Conservation (phyloP, 2,797 vertebrate species). For the Columba guinea region DNA sequence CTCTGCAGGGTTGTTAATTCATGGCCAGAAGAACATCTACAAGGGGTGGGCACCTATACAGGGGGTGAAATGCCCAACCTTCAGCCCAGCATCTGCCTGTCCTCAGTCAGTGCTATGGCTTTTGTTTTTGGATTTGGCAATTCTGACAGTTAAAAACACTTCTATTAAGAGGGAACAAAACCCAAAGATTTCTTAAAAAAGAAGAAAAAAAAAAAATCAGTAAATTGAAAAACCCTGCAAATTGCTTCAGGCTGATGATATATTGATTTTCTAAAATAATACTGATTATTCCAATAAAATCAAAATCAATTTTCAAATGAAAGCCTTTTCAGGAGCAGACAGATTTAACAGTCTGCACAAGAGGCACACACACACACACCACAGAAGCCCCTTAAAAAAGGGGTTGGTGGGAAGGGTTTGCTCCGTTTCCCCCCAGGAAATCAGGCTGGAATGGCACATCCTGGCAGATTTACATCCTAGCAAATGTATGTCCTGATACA, state of each 20-base stretch:
- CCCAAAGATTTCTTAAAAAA: background rate
- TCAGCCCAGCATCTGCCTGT: background rate
- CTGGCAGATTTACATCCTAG: background rate
- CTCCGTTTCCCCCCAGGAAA: rapidly evolving
- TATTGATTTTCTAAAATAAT: constrained; percentile 53
- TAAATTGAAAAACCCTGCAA: background rate
- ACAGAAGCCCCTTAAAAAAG: background rate
- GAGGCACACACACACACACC: rapidly evolving
- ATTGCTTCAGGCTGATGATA: constrained; percentile 1
- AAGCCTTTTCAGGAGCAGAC: background rate
- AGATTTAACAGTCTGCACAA: background rate
- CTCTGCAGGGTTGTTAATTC: background rate
- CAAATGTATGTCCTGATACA: background rate
- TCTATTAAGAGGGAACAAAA: background rate
- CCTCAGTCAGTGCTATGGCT: rapidly evolving
- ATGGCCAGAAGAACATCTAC: background rate
- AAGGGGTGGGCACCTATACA: background rate
- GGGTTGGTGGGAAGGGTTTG: background rate
- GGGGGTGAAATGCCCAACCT: background rate
- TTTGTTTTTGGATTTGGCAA: background rate
- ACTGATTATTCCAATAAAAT: constrained; percentile 49
- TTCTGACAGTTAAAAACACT: background rate
- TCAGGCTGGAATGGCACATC: background rate
- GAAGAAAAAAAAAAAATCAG: background rate
- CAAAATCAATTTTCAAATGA: constrained; percentile 16